Percentiles rank a stretch among this genome's conserved stretches.
phyloP scores from a whole-genome alignment of 2,113 vertebrate genomes.

The Castor canadensis region DNA sequence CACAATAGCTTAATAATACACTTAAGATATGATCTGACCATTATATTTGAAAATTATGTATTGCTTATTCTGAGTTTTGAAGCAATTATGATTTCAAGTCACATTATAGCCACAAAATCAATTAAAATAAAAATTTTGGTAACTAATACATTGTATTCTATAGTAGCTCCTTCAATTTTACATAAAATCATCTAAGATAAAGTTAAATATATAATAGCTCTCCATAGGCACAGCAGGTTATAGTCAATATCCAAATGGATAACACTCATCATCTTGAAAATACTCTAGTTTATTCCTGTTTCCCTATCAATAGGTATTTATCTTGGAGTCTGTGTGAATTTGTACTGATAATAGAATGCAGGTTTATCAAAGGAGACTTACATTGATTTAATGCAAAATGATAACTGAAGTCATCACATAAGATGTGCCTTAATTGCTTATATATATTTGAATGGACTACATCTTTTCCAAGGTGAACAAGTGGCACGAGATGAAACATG shows the following conservation, averaged over 20 bases:
- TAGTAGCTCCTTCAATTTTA: neutral
- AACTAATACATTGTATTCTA: neutral
- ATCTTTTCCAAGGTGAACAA: neutral
- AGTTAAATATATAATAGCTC: neutral
- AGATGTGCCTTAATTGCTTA: neutral
- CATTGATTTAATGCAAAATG: neutral
- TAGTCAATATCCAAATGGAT: neutral
- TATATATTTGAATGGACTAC: neutral
- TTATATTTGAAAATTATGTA: neutral
- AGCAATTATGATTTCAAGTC: neutral
- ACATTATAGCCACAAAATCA: neutral
- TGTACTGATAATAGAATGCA: neutral
- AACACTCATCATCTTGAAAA: neutral
- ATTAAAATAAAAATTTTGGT: neutral
- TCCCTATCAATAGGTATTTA: neutral
- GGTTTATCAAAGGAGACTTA: neutral
- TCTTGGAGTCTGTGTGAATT: neutral
- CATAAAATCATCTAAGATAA: neutral
- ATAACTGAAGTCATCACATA: neutral
- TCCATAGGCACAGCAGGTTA: neutral
- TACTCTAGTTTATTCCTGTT: neutral
- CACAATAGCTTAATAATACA: neutral
- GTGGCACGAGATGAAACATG: neutral
- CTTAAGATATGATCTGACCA: neutral
- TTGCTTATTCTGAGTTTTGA: neutral